phyloP scores from a whole-genome alignment of 2,888 invertebrate species.

The Eupithecia exiguata region DNA sequence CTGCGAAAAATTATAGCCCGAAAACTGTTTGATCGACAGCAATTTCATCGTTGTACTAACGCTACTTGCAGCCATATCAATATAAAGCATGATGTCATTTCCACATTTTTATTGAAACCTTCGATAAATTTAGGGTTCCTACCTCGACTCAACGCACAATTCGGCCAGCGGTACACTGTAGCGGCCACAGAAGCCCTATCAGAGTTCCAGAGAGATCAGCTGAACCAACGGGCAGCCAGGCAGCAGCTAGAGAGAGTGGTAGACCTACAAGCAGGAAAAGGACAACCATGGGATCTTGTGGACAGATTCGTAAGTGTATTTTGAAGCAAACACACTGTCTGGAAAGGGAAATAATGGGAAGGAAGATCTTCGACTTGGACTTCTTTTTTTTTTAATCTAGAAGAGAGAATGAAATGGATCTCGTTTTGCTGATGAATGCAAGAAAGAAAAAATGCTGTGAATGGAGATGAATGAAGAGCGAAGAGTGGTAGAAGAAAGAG shows the following conservation, averaged over 20 bases:
- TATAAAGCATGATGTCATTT: not conserved
- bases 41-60: too few relatives aligned
- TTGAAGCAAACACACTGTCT: constrained; percentile 12
- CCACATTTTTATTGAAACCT: not conserved
- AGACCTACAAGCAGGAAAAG: constrained; percentile 85
- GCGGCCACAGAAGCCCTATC: constrained; percentile 89
- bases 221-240: constrained; percentile 82
- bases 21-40: too few relatives aligned
- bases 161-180: constrained; percentile 89
- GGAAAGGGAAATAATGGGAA: constrained; percentile 29
- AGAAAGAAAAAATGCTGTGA: constrained; percentile 36
- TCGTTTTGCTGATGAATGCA: constrained; percentile 5
- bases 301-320: constrained; percentile 84
- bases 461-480: constrained; percentile 52
- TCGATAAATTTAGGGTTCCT: constrained; percentile 81
- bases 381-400: not conserved
- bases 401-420: constrained; percentile 35
- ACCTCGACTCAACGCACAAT: constrained; percentile 86
- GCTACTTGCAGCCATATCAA: too few relatives aligned
- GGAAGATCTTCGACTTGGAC: not conserved
- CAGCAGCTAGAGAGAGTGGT: constrained; percentile 85
- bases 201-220: constrained; percentile 86
- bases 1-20: too few relatives aligned
- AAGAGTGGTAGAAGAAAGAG: constrained; percentile 37
- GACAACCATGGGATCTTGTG: constrained; percentile 84